These are phyloP conservation scores for Rhabditoides inermis DNA, from an alignment of 2,888 invertebrate genomes.

Conservation along the genomic window DNA sequence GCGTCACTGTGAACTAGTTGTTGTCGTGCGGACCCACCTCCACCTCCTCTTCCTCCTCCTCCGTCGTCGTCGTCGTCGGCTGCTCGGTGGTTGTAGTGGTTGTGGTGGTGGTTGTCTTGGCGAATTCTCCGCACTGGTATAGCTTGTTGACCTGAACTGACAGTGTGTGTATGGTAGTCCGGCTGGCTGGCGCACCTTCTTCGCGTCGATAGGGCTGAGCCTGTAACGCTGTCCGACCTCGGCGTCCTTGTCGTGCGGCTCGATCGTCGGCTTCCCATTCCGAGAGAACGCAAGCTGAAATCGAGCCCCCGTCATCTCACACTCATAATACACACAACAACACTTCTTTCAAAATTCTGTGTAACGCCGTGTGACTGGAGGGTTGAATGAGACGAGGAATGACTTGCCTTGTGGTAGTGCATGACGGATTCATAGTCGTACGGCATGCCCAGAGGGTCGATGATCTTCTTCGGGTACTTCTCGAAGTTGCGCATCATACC, in stretches of 20 bases:
- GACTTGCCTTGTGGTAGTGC: constrained; percentile 69
- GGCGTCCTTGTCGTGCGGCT: constrained; percentile 51
- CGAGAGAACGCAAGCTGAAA: constrained; percentile 57
- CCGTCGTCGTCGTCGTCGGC: constrained; percentile 5
- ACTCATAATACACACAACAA: too few relatives aligned
- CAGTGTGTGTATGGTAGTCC: background rate
- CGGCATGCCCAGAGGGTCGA: constrained; percentile 60
- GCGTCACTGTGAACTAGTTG: too few relatives aligned
- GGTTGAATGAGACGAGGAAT: too few relatives aligned
- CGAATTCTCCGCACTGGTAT: constrained; percentile 52
- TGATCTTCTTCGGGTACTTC: constrained; percentile 54
- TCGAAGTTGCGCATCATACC: constrained; percentile 58
- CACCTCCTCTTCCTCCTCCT: background rate
- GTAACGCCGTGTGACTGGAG: too few relatives aligned
- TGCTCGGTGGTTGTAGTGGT: constrained; percentile 22
- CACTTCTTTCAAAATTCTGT: too few relatives aligned
- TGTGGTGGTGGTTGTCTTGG: constrained; percentile 20
- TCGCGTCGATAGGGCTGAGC: constrained; percentile 41
- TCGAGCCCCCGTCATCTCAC: too few relatives aligned
- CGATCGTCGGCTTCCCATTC: constrained; percentile 57
- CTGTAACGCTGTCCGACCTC: constrained; percentile 51
- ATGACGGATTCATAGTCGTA: constrained; percentile 69
- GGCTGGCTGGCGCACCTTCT: constrained; percentile 29
- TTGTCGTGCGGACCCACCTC: too few relatives aligned
- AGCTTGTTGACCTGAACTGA: constrained; percentile 46